Percentiles rank a stretch among this genome's conserved stretches.
Conservation (phyloP, 2,113 vertebrate genomes). For the Brachyhypopomus occidentalis region DNA sequence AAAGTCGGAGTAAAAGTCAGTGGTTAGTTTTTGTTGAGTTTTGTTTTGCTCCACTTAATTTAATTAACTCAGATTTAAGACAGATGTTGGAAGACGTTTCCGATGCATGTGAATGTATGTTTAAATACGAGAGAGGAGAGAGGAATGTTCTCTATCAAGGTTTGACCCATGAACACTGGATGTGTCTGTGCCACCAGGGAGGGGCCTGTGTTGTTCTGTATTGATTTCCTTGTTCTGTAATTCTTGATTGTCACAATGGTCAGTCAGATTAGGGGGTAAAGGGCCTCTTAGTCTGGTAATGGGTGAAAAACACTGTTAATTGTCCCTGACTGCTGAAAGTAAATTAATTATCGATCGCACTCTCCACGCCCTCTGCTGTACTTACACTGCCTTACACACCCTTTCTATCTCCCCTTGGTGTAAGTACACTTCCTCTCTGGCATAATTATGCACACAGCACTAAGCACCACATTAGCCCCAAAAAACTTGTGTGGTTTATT, state of each 20-base stretch:
- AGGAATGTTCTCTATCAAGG: slow-evolving; percentile 41
- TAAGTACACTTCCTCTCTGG: slow-evolving; percentile 73
- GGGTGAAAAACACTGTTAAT: slow-evolving; percentile 75
- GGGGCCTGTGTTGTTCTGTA: slow-evolving; percentile 51
- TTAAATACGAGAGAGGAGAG: too few relatives aligned
- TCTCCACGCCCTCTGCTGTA: slow-evolving; percentile 73
- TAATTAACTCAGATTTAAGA: too few relatives aligned
- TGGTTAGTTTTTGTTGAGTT: too few relatives aligned
- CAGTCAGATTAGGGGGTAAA: slow-evolving; percentile 68
- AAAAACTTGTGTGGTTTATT: slow-evolving; percentile 49
- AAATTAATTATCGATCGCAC: slow-evolving; percentile 83
- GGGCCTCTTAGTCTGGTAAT: slow-evolving; percentile 71
- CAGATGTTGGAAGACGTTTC: too few relatives aligned
- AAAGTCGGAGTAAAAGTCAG: too few relatives aligned
- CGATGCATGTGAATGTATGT: too few relatives aligned
- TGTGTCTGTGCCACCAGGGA: slow-evolving; percentile 7
- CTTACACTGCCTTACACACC: slow-evolving; percentile 78
- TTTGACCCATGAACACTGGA: slow-evolving; percentile 48
- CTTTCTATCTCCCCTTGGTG: slow-evolving; percentile 70
- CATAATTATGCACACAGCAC: slow-evolving; percentile 64
- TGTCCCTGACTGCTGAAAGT: slow-evolving; percentile 79
- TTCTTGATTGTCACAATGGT: slow-evolving; percentile 73
- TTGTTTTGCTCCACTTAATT: too few relatives aligned
- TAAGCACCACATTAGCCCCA: slow-evolving; percentile 58
- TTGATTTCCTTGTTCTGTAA: slow-evolving; percentile 71